These are phyloP conservation scores for Ecliptopera silaceata DNA, from an alignment of 2,888 invertebrate genomes.

Conservation along the genomic window DNA sequence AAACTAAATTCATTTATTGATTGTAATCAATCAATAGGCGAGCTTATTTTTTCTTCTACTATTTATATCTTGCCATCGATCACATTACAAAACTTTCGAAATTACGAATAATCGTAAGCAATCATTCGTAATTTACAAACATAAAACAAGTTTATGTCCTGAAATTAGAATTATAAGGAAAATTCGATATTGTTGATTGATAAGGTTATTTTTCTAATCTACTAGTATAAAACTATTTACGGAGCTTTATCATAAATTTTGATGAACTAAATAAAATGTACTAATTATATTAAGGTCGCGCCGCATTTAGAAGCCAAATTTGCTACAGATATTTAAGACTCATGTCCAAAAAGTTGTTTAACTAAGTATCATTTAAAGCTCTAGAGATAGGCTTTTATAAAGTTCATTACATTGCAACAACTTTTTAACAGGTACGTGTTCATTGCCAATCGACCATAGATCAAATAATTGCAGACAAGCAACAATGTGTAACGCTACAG, in stretches of 20 bases:
- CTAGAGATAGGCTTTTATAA: no score
- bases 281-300: no score
- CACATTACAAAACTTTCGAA: slow-evolving; percentile 19
- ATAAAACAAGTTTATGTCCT: slow-evolving; percentile 44
- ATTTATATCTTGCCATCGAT: slow-evolving; percentile 56
- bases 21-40: neutral
- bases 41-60: slow-evolving; percentile 31
- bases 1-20: neutral
- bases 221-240: neutral
- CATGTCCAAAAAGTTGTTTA: no score
- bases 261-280: neutral
- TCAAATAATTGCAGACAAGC: slow-evolving; percentile 31
- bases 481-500: slow-evolving; percentile 29
- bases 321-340: no score
- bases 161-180: slow-evolving; percentile 48
- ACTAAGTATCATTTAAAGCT: no score
- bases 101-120: slow-evolving; percentile 40
- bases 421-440: neutral
- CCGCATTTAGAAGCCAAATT: no score
- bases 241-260: neutral
- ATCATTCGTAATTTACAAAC: slow-evolving; percentile 45
- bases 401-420: no score
- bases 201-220: slow-evolving; percentile 32
- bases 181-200: slow-evolving; percentile 42
- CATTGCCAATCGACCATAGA: slow-evolving; percentile 24